Conservation (phyloP, 1,140 invertebrate genomes). For the Drosophila bipectinata region DNA sequence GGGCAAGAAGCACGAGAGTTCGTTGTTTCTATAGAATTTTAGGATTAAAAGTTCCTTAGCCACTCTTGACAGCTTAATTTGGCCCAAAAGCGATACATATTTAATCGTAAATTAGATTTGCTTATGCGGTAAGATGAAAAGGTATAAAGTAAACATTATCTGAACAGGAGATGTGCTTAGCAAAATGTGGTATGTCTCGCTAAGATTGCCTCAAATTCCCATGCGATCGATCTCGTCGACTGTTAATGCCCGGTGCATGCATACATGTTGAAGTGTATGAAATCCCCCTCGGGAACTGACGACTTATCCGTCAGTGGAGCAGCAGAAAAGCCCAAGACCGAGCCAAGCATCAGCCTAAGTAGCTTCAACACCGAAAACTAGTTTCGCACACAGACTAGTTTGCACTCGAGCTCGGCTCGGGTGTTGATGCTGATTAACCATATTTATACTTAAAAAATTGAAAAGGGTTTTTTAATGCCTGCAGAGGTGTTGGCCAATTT, state of each 20-base stretch:
- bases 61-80: conserved; percentile 4
- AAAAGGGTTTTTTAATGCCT: conserved; percentile 45
- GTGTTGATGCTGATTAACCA: conserved; percentile 49
- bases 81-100: background rate
- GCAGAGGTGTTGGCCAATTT: conserved; percentile 31
- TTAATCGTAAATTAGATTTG: background rate
- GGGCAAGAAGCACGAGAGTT: background rate
- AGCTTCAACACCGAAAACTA: conserved; percentile 46
- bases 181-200: conserved; percentile 21
- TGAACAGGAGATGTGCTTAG: conserved; percentile 22
- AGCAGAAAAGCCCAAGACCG: conserved; percentile 18
- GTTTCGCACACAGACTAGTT: conserved; percentile 48
- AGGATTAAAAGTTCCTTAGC: background rate
- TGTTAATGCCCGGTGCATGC: conserved; percentile 31
- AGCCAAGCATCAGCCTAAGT: conserved; percentile 31
- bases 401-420: conserved; percentile 39
- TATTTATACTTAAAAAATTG: conserved; percentile 51
- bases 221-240: conserved; percentile 41
- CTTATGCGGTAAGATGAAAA: conserved; percentile 38
- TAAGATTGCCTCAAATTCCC: conserved; percentile 40
- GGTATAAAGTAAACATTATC: conserved; percentile 33
- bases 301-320: conserved; percentile 45
- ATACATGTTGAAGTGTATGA: conserved; percentile 29
- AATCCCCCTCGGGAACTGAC: conserved; percentile 15
- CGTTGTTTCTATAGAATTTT: background rate